These are phyloP conservation scores for Chascanopsetta lugubris DNA, from an alignment of 2,113 vertebrate species.

Conservation along the genomic window DNA sequence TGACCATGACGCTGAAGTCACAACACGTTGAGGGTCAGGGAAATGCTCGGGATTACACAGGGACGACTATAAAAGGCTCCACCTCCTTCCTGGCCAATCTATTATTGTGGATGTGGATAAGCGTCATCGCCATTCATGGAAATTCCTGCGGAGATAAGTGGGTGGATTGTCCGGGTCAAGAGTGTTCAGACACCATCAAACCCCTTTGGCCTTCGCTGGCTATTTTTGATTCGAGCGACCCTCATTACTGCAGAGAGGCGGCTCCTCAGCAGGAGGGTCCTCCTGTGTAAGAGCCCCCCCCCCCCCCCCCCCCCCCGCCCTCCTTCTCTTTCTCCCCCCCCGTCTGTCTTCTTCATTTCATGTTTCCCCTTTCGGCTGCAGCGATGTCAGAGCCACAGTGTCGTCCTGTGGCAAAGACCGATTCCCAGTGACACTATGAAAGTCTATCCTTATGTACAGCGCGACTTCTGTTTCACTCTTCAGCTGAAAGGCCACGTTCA, in stretches of 20 bases:
- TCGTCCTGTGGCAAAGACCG: not conserved
- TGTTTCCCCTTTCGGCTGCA: not conserved
- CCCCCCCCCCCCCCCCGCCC: no score
- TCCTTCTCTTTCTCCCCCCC: no score
- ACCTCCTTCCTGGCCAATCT: not conserved
- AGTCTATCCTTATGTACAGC: not conserved
- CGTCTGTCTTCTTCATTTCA: not conserved
- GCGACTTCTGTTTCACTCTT: not conserved
- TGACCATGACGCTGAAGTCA: not conserved
- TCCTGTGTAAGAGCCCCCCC: not conserved
- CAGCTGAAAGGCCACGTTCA: not conserved
- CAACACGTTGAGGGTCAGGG: not conserved
- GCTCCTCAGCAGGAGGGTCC: not conserved
- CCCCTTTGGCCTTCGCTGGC: not conserved
- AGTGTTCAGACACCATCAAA: not conserved
- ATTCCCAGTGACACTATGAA: not conserved
- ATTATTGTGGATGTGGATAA: not conserved
- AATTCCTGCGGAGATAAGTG: not conserved
- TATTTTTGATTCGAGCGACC: not conserved
- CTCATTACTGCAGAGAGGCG: not conserved
- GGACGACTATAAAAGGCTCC: not conserved
- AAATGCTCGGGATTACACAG: not conserved
- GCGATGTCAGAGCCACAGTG: not conserved
- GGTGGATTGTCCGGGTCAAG: not conserved
- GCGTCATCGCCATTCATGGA: not conserved